Evolutionary conservation across 2,113 vertebrate genomes (phyloP), one percentile per base, ranked within the genome.

Genomic region (Hydropotes inermis): DNA sequence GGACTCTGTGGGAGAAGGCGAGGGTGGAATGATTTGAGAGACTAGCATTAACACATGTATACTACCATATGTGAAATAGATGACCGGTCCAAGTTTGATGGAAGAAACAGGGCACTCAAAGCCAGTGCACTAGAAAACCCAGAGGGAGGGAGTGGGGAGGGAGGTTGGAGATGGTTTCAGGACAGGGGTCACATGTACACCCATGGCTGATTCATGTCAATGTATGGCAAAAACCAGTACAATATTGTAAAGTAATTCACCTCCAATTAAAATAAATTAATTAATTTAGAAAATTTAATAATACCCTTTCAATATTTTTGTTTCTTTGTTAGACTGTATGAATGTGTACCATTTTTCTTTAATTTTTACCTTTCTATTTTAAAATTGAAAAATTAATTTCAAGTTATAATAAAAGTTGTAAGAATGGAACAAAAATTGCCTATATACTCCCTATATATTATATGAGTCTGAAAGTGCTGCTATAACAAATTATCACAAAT

Each of bases 41-140:
- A 36, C 36, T 21, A 70, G 17, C 64, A 36, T 36, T 67, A 33
- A 36, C 36, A 36, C 64, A 11, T 67, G 64, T 11, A 36, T 67
- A 67, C 21, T 70, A 70, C 64, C n/a, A 21, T 36, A 70, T 21
- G n/a, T 70, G n/a, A 70, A 70, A 21, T 21, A 70, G 64, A 36
- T 70, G 64, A 36, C 64, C 0, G 0, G 64, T 36, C n/a, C 64
- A 70, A 70, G 9, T 70, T 70, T 1, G 0, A 21, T 36, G n/a
- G 8, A 70, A 36, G 64, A 70, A 36, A 36, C 64, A 70, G 4
- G n/a, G 17, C n/a, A 70, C n/a, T 70, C 4, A 70, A 70, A 70
- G n/a, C 33, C 33, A 67, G 33, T 36, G 8, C 33, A 67, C 17
- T 67, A 17, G 17, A 70, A 17, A 70, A 21, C n/a, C n/a, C 19